phyloP scores from a whole-genome alignment of 1,140 invertebrate species.

The Episyrphus balteatus region DNA sequence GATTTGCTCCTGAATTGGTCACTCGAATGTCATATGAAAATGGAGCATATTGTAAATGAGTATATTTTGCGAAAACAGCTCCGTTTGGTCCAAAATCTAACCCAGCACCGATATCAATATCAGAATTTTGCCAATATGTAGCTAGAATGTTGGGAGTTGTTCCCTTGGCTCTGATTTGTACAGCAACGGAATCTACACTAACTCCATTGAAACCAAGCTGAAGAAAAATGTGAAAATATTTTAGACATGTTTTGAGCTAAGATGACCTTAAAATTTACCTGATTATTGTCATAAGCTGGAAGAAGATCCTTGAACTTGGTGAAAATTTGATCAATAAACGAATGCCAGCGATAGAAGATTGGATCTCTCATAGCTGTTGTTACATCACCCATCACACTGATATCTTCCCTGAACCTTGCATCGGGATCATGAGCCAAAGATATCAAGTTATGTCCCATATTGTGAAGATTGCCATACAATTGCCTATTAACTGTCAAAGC shows the following conservation, averaged over 20 bases:
- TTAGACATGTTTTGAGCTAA: too few species aligned
- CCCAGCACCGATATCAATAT: constrained; percentile 47
- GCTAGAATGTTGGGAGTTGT: constrained; percentile 34
- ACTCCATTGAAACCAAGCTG: constrained; percentile 33
- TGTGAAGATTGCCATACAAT: constrained; percentile 53
- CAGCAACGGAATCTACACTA: constrained; percentile 30
- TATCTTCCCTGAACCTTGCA: constrained; percentile 45
- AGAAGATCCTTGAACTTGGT: constrained; percentile 51
- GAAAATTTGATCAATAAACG: constrained; percentile 52
- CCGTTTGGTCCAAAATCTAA: constrained; percentile 45
- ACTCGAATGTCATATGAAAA: constrained; percentile 46
- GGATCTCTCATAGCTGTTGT: constrained; percentile 59
- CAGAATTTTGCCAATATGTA: constrained; percentile 51
- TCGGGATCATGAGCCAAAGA: constrained; percentile 53
- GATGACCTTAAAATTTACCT: too few species aligned
- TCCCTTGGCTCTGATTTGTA: constrained; percentile 29
- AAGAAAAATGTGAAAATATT: too few species aligned
- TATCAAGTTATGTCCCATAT: constrained; percentile 50
- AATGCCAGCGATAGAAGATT: constrained; percentile 59
- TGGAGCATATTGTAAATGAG: constrained; percentile 51
- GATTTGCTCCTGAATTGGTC: constrained; percentile 26
- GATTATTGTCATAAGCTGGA: constrained; percentile 42
- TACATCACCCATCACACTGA: constrained; percentile 53
- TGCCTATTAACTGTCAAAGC: constrained; percentile 44
- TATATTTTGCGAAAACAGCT: constrained; percentile 46